These are phyloP conservation scores for Mugil cephalus DNA, from an alignment of 2,113 vertebrate species.

Conservation along the genomic window DNA sequence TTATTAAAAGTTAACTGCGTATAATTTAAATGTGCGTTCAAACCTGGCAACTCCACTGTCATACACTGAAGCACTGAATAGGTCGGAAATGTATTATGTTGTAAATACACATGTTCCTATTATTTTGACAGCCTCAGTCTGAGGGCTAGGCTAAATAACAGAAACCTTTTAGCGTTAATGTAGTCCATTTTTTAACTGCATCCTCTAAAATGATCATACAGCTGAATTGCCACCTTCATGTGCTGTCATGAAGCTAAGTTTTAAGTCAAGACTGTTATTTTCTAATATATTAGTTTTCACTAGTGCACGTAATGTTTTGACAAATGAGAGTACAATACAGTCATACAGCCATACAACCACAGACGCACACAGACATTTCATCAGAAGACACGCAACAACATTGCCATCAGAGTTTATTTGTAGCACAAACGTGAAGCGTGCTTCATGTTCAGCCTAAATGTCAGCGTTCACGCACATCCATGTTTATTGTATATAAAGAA, in stretches of 20 bases:
- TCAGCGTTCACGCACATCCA: neutral
- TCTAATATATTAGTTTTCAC: too few species aligned
- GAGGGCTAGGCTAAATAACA: too few species aligned
- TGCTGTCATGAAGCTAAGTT: too few species aligned
- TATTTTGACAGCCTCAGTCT: too few species aligned
- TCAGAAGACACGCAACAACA: neutral
- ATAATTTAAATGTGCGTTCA: neutral
- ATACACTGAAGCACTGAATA: neutral
- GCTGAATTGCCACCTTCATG: too few species aligned
- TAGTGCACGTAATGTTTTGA: too few species aligned
- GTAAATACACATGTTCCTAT: too few species aligned
- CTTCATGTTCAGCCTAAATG: slow-evolving; percentile 1
- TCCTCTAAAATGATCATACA: too few species aligned
- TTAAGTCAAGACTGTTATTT: too few species aligned
- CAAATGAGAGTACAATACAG: neutral
- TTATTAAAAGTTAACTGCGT: neutral
- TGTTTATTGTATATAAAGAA: slow-evolving; percentile 14
- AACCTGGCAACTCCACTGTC: slow-evolving; percentile 46
- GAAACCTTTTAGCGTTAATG: too few species aligned
- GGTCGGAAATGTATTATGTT: too few species aligned
- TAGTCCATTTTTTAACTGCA: too few species aligned
- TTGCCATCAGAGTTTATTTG: slow-evolving; percentile 36
- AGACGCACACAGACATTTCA: neutral
- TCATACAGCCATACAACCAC: neutral
- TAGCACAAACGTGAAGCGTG: slow-evolving; percentile 29